Evolutionary conservation across 2,797 vertebrate genomes (phyloP).

Genomic region (Urosaurus nigricauda): DNA sequence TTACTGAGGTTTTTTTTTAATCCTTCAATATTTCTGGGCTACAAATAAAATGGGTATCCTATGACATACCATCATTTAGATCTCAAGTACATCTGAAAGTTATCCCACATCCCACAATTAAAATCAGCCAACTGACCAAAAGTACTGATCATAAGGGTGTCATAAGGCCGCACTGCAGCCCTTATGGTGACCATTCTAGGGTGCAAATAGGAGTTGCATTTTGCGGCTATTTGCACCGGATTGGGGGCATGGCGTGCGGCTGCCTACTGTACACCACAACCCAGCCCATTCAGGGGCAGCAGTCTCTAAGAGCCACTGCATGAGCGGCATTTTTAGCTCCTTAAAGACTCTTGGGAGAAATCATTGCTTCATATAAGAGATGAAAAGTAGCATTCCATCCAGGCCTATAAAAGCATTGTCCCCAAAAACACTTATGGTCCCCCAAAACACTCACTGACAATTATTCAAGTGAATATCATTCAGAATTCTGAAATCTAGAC

Average conservation of each 20-base stretch:
- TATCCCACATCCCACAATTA: background rate
- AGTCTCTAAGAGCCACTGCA: background rate
- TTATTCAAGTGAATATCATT: background rate
- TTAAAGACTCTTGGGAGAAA: slow-evolving; percentile 18
- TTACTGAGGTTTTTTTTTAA: background rate
- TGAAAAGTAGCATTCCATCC: background rate
- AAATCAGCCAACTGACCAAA: background rate
- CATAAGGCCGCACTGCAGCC: too few relatives aligned
- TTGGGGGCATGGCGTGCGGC: too few relatives aligned
- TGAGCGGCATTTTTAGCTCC: background rate
- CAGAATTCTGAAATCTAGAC: background rate
- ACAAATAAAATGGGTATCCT: background rate
- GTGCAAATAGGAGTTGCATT: too few relatives aligned
- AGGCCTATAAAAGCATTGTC: slow-evolving; percentile 3
- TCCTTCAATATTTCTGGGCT: background rate
- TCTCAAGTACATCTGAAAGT: background rate
- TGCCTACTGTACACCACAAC: too few relatives aligned
- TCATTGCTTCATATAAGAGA: slow-evolving; percentile 3
- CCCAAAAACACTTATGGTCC: background rate
- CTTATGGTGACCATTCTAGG: too few relatives aligned
- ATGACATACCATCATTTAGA: background rate
- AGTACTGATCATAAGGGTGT: too few relatives aligned
- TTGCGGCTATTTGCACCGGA: too few relatives aligned
- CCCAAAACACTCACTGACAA: background rate
- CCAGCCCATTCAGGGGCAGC: too few relatives aligned